Evolutionary conservation across 2,888 invertebrate species (phyloP), one percentile per base, ranked within the genome.

Genomic region (Bruchidius siliquastri): DNA sequence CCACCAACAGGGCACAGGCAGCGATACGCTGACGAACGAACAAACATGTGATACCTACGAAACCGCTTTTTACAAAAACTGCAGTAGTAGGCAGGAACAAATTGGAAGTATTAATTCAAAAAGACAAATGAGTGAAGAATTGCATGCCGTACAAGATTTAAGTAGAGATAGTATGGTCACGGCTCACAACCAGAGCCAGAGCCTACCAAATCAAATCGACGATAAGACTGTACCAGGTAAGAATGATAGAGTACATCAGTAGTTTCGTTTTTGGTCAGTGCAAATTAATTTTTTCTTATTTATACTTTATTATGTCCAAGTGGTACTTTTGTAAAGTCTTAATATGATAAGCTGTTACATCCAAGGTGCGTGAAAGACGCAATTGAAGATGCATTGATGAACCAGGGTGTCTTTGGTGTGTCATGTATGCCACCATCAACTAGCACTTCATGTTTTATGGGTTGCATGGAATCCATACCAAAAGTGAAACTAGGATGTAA

Each of bases 201-300:
- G 73, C 22, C 30, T 72, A 8, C 20, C 66, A 4, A 32, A 71
- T 22, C 74, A 74, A 49, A 76, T 71, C 20, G 72, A 74, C 20
- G 77, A 77, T 68, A 75, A 75, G 72, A 73, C 74, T 74, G 21
- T 74, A 67, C 75, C 74, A 71, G 20, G 77, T 77, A 74, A 73
- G 74, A 75, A 30, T 26, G 3, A 26, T 4, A 26, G 26, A 26
- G 26, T 8, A 26, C n/a, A n/a, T n/a, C n/a, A n/a, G n/a, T n/a
- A n/a, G n/a, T n/a, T n/a, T n/a, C n/a, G n/a, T n/a, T n/a, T n/a
- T n/a, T n/a, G n/a, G n/a, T n/a, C n/a, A n/a, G n/a, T n/a, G n/a
- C n/a, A n/a, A n/a, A n/a, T n/a, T n/a, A n/a, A n/a, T n/a, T n/a
- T n/a, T n/a, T n/a, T n/a, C n/a, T n/a, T n/a, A n/a, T n/a, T n/a